Evolutionary conservation across 2,797 vertebrate genomes (phyloP), one percentile per base, ranked within the genome.

Genomic region (Eutrigla gurnardus): DNA sequence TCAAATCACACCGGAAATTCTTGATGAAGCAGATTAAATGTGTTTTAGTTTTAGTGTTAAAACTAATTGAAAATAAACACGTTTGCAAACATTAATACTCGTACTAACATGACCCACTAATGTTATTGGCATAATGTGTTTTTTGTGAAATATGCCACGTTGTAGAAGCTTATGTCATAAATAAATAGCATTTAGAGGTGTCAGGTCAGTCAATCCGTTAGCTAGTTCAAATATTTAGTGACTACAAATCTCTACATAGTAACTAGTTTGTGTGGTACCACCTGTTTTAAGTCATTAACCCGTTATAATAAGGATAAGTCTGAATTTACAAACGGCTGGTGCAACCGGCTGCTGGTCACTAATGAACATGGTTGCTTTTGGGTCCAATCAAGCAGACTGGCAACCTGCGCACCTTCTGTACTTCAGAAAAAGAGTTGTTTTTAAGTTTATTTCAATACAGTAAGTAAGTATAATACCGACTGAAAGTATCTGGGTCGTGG

Each of bases 141-240:
- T n/a, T 37, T 57, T n/a, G 15, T 54, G 13, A 35, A 8, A 55
- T 36, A 25, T 25, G n/a, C 25, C 25, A 25, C 25, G 25, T 25
- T 47, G 45, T 0, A 17, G 45, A 0, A 25, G 37, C 2, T 66
- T 43, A 8, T 7, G 47, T 46, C 14, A 62, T 6, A 45, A 33
- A 17, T 25, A 25, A 25, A 25, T 25, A 25, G 25, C 25, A 25
- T 25, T 25, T 1, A 25, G 25, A 25, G 25, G 25, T 25, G 25
- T 25, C 18, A 25, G 32, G 13, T 35, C 13, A 35, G 32, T 35
- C 32, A 0, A 13, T 15, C 40, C 15, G 2, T 43, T 32, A 37
- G n/a, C 37, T 52, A 6, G 43, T 59, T 69, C n/a, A 17, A 68
- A 69, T 36, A n/a, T 14, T 35, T 55, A 67, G 13, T 6, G 13